Evolutionary conservation across 2,888 invertebrate genomes (phyloP), one percentile per base, ranked within the genome.

Genomic region (Cataglyphis cursor): DNA sequence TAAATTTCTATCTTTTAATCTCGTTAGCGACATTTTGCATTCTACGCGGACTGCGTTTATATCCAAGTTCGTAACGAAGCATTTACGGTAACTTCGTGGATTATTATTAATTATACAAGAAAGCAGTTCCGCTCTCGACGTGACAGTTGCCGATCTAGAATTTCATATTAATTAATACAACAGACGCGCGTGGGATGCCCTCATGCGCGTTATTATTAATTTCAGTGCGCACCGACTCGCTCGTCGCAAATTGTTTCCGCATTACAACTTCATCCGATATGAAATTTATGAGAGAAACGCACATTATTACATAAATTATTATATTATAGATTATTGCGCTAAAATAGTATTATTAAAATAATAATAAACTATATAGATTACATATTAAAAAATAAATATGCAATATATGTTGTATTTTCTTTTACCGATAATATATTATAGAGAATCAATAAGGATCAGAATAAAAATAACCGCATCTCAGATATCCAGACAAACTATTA

Each of bases 111-210:
- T 78, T 78, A 78, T 78, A 68, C 78, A 78, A 78, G 70, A 48
- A 68, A 78, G 31, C 21, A 12, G 12, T 44, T 35, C 41, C 31
- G 21, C 70, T 70, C 68, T 18, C 41, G 31, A 31, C 70, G n/a
- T 59, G 70, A 78, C 70, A 78, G 78, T 78, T 78, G 78, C 57
- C 35, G 59, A 78, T 78, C 59, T 78, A 70, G 78, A 78, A 68
- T 78, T 78, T 78, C 78, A 70, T 78, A 70, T 78, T 78, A 78
- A 78, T 78, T 78, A 78, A 78, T 78, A 78, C 28, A 78, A 78
- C 70, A 78, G 78, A 78, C 31, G 68, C 48, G 75, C 21, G 31
- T 59, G 10, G 59, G 31, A 59, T 78, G 44, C 59, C 35, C 70
- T 59, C 31, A 59, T 78, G 78, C 78, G 70, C 78, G 57, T 78